These are phyloP conservation scores for Epizoanthus ramosus DNA, from an alignment of 92 coral and sea anemone species.

Conservation along the genomic window DNA sequence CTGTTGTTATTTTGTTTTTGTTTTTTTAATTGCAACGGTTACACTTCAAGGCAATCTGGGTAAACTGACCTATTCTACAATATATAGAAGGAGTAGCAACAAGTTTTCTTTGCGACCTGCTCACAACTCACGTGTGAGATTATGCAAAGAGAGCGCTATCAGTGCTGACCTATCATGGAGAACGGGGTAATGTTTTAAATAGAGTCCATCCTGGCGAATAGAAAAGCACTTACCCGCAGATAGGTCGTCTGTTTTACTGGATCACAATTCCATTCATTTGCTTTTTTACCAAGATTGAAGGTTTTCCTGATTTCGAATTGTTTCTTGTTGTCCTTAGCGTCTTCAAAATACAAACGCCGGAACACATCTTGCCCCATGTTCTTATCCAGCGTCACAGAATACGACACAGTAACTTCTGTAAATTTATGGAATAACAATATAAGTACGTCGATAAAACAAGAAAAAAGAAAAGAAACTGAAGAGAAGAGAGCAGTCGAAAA, in stretches of 20 bases:
- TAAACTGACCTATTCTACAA: too few relatives aligned
- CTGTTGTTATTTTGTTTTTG: too few relatives aligned
- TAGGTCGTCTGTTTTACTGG: conserved; percentile 49
- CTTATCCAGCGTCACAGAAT: conserved; percentile 70
- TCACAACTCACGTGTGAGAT: too few relatives aligned
- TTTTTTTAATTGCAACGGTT: too few relatives aligned
- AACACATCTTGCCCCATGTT: conserved; percentile 38
- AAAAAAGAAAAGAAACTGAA: background rate
- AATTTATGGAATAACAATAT: background rate
- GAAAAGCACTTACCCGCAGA: conserved; percentile 64
- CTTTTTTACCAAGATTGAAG: conserved; percentile 44
- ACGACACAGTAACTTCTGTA: conserved; percentile 60
- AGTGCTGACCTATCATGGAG: too few relatives aligned
- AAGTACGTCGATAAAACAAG: background rate
- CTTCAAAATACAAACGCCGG: conserved; percentile 73
- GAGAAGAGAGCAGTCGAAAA: background rate
- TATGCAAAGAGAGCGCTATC: too few relatives aligned
- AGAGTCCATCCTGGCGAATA: background rate
- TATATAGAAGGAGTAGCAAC: too few relatives aligned
- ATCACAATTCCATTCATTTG: conserved; percentile 55
- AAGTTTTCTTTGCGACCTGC: background rate
- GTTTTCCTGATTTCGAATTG: conserved; percentile 43
- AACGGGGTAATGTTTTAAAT: background rate
- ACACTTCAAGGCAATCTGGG: too few relatives aligned
- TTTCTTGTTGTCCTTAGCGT: conserved; percentile 40